Evolutionary conservation across 37 sponge, comb jelly and placozoan species (phyloP), one percentile per base, ranked within the genome.

Genomic region (Ephydatia muelleri): DNA sequence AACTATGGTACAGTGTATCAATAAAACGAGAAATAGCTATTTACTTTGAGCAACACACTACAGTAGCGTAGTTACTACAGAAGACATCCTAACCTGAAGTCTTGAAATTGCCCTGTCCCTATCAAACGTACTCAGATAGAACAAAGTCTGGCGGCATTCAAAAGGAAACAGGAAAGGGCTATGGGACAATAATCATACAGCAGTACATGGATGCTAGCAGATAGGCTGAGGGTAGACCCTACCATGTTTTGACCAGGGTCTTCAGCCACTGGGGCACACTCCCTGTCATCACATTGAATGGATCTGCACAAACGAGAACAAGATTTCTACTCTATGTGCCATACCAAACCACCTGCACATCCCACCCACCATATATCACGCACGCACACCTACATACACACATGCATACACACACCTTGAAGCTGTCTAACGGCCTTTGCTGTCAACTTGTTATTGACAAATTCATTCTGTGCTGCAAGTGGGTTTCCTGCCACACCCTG

Each of bases 161-260:
- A 95, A 97, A 1, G 98, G 94, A 36, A 97, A 89, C 19, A 96
- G 88, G 84, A 90, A 94, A 6, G 93, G 93, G 76, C 96, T 97
- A 26, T 71, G 12, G 30, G 31, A 68, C 28, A 29, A n/a, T 0
- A n/a, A n/a, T n/a, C 25, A 14, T 34, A 71, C 1, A 1, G 13
- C 25, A 37, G 26, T 38, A 75, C 76, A 75, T 75, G 23, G 26
- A 37, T 37, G 12, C 14, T 38, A 38, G 38, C n/a, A 1, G 26
- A 37, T 9, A 27, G 3, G 11, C 5, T 34, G 29, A 47, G 8
- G 22, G 36, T 0, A 36, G 6, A 27, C 28, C 94, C 33, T 69
- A 90, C 95, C 89, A 94, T 69, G 76, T 78, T 28, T 72, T 82
- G 31, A 91, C 85, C 27, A 95, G 57, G 65, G 79, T 80, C 16